These are phyloP conservation scores for Temnothorax ravouxi DNA, from an alignment of 2,888 invertebrate species.

Conservation along the genomic window DNA sequence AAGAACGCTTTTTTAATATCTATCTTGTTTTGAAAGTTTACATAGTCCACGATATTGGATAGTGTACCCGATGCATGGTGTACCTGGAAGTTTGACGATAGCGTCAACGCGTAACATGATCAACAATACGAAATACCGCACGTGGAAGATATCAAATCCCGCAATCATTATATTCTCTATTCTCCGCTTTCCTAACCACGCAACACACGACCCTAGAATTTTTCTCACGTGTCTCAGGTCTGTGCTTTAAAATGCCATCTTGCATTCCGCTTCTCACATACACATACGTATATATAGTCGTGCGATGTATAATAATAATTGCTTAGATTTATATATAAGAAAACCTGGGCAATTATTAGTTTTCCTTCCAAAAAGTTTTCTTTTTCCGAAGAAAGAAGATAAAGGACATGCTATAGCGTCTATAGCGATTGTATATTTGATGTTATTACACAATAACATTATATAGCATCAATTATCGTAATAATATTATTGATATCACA, in stretches of 20 bases:
- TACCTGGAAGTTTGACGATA: slow-evolving; percentile 56
- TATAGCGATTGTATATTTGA: neutral
- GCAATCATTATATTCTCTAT: slow-evolving; percentile 61
- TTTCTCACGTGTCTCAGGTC: neutral
- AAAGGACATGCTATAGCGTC: neutral
- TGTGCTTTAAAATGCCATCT: slow-evolving; percentile 2
- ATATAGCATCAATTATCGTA: neutral
- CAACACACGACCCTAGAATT: neutral
- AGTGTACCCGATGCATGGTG: slow-evolving; percentile 29
- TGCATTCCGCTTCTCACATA: slow-evolving; percentile 1
- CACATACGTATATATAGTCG: too few species aligned
- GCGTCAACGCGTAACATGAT: slow-evolving; percentile 67
- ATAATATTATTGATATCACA: neutral
- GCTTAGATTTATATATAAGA: too few species aligned
- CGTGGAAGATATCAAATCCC: slow-evolving; percentile 59
- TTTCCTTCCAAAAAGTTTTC: neutral
- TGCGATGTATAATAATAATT: too few species aligned
- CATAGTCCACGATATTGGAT: slow-evolving; percentile 31
- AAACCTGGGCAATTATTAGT: too few species aligned
- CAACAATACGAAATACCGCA: slow-evolving; percentile 59
- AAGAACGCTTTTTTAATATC: neutral
- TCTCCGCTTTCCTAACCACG: slow-evolving; percentile 24
- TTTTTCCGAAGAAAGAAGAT: neutral
- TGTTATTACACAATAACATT: neutral
- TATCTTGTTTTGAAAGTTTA: neutral